phyloP scores from a whole-genome alignment of 1,140 invertebrate species.

The Aphaenogaster rudis region DNA sequence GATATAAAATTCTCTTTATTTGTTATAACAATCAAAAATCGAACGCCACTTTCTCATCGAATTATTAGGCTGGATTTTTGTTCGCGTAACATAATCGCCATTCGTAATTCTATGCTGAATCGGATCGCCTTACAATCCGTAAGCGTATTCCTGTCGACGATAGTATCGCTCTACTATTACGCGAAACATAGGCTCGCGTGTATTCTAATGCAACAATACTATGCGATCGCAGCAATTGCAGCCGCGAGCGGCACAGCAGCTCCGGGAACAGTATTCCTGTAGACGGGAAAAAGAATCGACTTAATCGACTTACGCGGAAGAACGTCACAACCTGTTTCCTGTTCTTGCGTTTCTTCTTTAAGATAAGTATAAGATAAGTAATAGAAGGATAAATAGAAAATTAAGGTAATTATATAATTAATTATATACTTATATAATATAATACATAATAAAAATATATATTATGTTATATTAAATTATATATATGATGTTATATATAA shows the following conservation, averaged over 20 bases:
- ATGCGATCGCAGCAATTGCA: background rate
- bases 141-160: background rate
- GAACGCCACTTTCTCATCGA: background rate
- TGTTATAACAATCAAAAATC: background rate
- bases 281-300: background rate
- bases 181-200: background rate
- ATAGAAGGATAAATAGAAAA: background rate
- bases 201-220: conserved; percentile 29
- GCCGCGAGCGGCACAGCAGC: background rate
- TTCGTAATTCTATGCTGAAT: conserved; percentile 24
- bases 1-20: background rate
- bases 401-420: too few species aligned
- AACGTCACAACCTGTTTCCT: background rate
- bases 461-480: too few species aligned
- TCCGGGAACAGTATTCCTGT: background rate
- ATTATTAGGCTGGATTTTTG: background rate
- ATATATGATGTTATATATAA: too few species aligned
- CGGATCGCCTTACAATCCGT: background rate
- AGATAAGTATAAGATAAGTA: background rate
- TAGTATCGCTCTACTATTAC: conserved; percentile 12
- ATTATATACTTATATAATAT: too few species aligned
- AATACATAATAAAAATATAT: too few species aligned
- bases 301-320: background rate
- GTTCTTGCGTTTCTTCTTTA: background rate
- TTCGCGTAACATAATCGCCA: conserved; percentile 6